Evolutionary conservation across 2,113 vertebrate genomes (phyloP).

Genomic region (Xenopus laevis): DNA sequence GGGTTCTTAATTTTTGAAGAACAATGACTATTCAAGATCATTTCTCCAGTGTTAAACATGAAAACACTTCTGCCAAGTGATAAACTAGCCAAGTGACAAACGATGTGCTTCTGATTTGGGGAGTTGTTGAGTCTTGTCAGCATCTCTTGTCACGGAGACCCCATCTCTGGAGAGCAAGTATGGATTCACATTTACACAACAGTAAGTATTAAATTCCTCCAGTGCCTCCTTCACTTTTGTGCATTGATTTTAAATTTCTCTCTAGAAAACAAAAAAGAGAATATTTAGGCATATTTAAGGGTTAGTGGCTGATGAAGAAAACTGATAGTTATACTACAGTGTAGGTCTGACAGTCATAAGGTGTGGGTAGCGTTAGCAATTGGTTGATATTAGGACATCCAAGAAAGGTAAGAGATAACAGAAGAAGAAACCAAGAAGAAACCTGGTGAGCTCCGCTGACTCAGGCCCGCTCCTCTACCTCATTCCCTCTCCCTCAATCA

Average conservation of each 20-base stretch:
- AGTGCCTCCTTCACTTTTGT: constrained; percentile 23
- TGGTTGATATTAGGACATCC: too few species aligned
- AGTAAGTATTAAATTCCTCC: constrained; percentile 3
- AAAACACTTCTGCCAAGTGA: neutral
- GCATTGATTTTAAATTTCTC: constrained; percentile 30
- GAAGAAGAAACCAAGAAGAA: too few species aligned
- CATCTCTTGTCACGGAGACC: neutral
- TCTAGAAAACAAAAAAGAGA: constrained; percentile 12
- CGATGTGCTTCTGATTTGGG: neutral
- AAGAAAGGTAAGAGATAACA: too few species aligned
- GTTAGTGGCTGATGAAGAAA: too few species aligned
- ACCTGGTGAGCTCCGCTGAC: too few species aligned
- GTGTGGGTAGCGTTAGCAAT: too few species aligned
- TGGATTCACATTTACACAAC: neutral
- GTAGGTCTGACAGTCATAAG: too few species aligned
- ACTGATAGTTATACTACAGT: too few species aligned
- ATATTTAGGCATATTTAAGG: neutral
- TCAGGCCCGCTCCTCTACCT: too few species aligned
- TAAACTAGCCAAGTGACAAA: neutral
- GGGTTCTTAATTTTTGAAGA: neutral
- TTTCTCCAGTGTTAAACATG: neutral
- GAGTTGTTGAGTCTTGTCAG: neutral
- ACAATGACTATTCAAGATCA: neutral
- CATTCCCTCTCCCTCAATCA: too few species aligned
- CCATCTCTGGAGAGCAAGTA: neutral